Conservation (phyloP, 2,113 vertebrate genomes). For the Callithrix jacchus region DNA sequence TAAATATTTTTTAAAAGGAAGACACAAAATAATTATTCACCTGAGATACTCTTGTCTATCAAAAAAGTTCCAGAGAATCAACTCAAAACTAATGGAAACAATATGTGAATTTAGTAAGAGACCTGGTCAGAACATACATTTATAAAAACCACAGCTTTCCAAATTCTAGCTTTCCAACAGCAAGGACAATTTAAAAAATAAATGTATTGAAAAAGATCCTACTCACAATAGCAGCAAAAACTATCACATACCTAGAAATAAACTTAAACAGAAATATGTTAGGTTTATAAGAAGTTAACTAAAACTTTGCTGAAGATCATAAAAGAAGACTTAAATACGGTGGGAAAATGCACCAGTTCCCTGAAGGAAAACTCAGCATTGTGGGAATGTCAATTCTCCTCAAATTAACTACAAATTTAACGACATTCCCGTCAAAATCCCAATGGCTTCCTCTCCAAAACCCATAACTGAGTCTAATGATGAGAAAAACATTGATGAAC, state of each 20-base stretch:
- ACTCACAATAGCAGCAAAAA: not conserved
- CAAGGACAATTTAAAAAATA: not conserved
- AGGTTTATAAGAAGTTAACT: not conserved
- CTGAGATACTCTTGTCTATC: not conserved
- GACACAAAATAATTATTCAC: not conserved
- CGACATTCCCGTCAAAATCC: not conserved
- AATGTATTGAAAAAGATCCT: not conserved
- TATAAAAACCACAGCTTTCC: not conserved
- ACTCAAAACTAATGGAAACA: not conserved
- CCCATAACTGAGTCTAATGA: accelerated
- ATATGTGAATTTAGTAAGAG: not conserved
- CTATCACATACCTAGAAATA: not conserved
- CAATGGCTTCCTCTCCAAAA: not conserved
- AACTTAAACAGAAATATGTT: not conserved
- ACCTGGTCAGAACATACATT: not conserved
- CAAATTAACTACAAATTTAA: not conserved
- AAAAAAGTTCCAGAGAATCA: not conserved
- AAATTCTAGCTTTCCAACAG: not conserved
- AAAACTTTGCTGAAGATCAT: not conserved
- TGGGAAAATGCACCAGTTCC: not conserved
- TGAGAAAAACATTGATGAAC: not conserved
- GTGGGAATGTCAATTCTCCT: not conserved
- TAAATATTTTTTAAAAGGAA: not conserved
- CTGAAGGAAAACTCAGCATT: not conserved
- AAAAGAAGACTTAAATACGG: not conserved